Conservation (phyloP, 2,113 vertebrate species). For the Daboia siamensis region DNA sequence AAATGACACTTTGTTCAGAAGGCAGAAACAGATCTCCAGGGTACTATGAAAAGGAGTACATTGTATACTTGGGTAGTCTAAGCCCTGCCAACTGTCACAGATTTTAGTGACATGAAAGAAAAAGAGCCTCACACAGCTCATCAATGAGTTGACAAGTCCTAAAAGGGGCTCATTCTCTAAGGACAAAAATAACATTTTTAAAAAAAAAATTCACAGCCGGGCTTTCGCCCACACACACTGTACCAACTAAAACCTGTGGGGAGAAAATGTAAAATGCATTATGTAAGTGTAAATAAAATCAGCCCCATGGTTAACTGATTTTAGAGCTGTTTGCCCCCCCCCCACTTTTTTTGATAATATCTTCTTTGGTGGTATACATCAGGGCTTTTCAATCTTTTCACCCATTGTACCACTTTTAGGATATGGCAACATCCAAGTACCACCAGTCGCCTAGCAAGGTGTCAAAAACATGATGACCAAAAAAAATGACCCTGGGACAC, state of each 20-base stretch:
- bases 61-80: slow-evolving; percentile 12
- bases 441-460: too few relatives aligned
- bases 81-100: slow-evolving; percentile 55
- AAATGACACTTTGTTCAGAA: slow-evolving; percentile 49
- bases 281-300: slow-evolving; percentile 65
- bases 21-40: slow-evolving; percentile 49
- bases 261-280: slow-evolving; percentile 70
- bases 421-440: too few relatives aligned
- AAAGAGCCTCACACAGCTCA: slow-evolving; percentile 69
- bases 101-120: slow-evolving; percentile 60
- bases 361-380: not conserved
- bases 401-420: too few relatives aligned
- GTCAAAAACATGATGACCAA: too few relatives aligned
- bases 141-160: slow-evolving; percentile 78
- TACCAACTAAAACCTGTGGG: slow-evolving; percentile 75
- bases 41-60: slow-evolving; percentile 51
- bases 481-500: too few relatives aligned
- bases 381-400: too few relatives aligned
- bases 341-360: slow-evolving; percentile 45
- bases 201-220: slow-evolving; percentile 78
- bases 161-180: slow-evolving; percentile 78
- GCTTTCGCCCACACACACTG: slow-evolving; percentile 76
- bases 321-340: slow-evolving; percentile 43
- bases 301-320: slow-evolving; percentile 44
- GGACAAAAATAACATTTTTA: slow-evolving; percentile 81